Percentiles rank a stretch among this genome's conserved stretches.
Evolutionary conservation across 2,888 invertebrate species (phyloP).

Genomic region (Strigamia transsilvanica): DNA sequence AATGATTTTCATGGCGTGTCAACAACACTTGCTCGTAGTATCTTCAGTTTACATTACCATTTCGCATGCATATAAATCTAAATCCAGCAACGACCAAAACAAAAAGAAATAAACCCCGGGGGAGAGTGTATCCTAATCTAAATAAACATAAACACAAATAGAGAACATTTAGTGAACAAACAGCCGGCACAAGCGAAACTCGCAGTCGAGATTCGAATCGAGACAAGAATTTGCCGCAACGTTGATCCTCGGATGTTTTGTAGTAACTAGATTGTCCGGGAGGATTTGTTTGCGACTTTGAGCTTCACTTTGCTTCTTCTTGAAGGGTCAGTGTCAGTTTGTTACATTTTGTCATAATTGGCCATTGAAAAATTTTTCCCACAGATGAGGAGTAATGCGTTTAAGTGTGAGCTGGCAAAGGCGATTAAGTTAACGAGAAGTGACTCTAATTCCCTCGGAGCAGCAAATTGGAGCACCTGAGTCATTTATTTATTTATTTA

Average conservation of each 20-base stretch:
- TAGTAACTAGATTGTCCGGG: no score
- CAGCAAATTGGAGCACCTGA: not conserved
- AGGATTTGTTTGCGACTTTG: slow-evolving; percentile 12
- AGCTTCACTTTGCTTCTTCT: not conserved
- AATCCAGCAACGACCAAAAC: no score
- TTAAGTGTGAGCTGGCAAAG: not conserved
- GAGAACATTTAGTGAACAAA: no score
- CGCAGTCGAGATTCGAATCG: not conserved
- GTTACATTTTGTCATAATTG: slow-evolving; percentile 22
- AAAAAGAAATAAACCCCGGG: no score
- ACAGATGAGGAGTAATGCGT: not conserved
- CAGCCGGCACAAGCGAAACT: no score
- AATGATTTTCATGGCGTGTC: no score
- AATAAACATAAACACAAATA: no score
- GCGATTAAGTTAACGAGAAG: not conserved
- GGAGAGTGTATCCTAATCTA: no score
- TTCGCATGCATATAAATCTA: no score
- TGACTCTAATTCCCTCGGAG: not conserved
- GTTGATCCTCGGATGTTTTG: not conserved
- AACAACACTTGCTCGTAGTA: no score
- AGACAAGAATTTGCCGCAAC: not conserved
- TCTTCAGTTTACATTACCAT: no score
- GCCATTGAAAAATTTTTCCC: slow-evolving; percentile 8
- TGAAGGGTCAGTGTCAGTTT: slow-evolving; percentile 31
- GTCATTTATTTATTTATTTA: not conserved